These are phyloP conservation scores for Lepidothrix coronata DNA, from an alignment of 2,113 vertebrate species.

Conservation along the genomic window DNA sequence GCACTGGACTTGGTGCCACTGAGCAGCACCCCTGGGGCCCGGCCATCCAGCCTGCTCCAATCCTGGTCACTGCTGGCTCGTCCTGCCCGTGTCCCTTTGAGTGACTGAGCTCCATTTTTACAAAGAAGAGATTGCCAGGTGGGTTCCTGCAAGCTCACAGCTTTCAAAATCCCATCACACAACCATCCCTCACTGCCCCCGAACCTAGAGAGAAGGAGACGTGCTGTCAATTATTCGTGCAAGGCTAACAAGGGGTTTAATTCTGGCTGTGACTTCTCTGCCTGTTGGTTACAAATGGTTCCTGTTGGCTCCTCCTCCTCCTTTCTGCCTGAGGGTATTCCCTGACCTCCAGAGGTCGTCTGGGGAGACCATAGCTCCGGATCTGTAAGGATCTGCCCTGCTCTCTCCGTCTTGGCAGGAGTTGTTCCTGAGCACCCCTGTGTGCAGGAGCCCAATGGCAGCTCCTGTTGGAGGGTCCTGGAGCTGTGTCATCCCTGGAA, in stretches of 20 bases:
- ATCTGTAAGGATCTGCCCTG: background rate
- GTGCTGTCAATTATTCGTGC: background rate
- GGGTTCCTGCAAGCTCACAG: background rate
- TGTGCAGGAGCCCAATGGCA: background rate
- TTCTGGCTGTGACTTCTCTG: background rate
- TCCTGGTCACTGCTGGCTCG: background rate
- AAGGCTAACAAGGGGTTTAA: background rate
- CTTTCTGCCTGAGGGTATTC: background rate
- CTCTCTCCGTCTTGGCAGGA: background rate
- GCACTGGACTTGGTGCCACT: background rate
- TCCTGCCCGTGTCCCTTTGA: background rate
- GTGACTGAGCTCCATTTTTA: background rate
- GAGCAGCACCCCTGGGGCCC: background rate
- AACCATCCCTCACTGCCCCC: background rate
- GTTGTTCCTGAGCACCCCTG: background rate
- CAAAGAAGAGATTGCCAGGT: background rate
- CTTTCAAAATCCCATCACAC: background rate
- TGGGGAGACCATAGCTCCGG: background rate
- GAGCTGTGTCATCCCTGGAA: background rate
- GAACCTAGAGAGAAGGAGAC: background rate
- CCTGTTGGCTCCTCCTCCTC: background rate
- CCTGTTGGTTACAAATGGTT: background rate
- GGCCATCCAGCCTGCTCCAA: background rate
- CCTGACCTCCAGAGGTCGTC: background rate
- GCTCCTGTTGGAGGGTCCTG: background rate